Evolutionary conservation across 2,888 invertebrate genomes (phyloP).

Genomic region (Metacarcinus magister): DNA sequence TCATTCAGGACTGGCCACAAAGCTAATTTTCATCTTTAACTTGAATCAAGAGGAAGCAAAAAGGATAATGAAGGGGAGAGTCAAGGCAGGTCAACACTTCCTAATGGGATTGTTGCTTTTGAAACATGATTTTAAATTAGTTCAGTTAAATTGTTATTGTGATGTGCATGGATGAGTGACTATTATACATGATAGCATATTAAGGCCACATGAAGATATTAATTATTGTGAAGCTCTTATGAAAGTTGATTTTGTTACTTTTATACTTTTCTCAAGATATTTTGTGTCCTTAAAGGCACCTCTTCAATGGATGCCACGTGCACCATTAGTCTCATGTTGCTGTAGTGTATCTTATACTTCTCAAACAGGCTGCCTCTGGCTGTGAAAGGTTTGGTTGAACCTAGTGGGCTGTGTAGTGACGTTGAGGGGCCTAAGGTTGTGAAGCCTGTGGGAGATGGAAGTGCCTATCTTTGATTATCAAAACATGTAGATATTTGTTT

Average conservation of each 20-base stretch:
- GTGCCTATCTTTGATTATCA: slow-evolving; percentile 36
- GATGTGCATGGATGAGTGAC: neutral
- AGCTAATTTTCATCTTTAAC: neutral
- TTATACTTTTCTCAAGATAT: slow-evolving; percentile 18
- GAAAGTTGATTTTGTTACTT: slow-evolving; percentile 32
- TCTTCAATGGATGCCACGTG: neutral
- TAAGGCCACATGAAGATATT: slow-evolving; percentile 44
- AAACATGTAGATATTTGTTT: neutral
- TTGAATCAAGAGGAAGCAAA: neutral
- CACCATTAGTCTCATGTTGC: slow-evolving; percentile 15
- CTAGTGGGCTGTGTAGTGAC: neutral
- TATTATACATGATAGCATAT: slow-evolving; percentile 15
- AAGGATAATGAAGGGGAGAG: neutral
- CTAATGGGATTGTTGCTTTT: neutral
- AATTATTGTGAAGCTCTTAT: neutral
- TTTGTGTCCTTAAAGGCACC: neutral
- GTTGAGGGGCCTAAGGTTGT: slow-evolving; percentile 21
- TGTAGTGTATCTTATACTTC: slow-evolving; percentile 9
- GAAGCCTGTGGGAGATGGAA: slow-evolving; percentile 35
- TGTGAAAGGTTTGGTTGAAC: neutral
- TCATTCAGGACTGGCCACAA: neutral
- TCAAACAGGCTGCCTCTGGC: slow-evolving; percentile 29
- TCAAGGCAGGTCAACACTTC: neutral
- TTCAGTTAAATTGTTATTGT: neutral
- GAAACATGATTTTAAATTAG: neutral